Evolutionary conservation across 2,113 vertebrate species (phyloP), one percentile per base, ranked within the genome.

Genomic region (Sphaerodactylus townsendi): DNA sequence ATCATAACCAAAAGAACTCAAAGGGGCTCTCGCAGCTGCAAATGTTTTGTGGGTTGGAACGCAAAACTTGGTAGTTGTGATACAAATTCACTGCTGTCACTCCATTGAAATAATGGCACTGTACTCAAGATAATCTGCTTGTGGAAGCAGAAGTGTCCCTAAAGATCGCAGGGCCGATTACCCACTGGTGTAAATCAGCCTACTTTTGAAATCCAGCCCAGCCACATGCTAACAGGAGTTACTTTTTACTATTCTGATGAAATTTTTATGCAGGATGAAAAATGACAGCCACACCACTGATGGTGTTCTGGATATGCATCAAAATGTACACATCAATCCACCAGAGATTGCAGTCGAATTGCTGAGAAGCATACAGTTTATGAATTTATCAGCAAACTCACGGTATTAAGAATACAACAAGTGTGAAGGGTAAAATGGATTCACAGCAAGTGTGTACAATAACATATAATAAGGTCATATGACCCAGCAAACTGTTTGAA

Each of bases 11-110:
- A 69, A 41, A 84, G 30, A 15, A 77, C 25, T 39, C 37, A 46
- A 77, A 70, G 65, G 64, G 65, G 19, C 28, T 77, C 17, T 10
- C 59, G 21, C 48, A 77, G 64, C 74, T 84, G 65, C 48, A 59
- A 77, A 30, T 44, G 74, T 84, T 84, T 77, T 84, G 82, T 70
- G 82, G 74, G 74, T 59, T 77, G 65, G 82, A 77, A 17, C 37
- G 15, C 17, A 35, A 41, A 39, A 17, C 17, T 15, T 50, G 39
- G 28, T 9, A 70, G 59, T n/a, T 30, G 59, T 50, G 74, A 70
- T 44, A 70, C 74, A 33, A 56, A 77, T 70, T 69, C 48, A n/a
- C 37, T 25, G 5, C 74, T 59, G 41, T 30, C 71, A 37, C 41
- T 66, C 9, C 62, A 37, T 17, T 68, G 64, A 41, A 77, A 69